phyloP scores from a whole-genome alignment of 2,113 vertebrate genomes.

The Cyprinodon variegatus region DNA sequence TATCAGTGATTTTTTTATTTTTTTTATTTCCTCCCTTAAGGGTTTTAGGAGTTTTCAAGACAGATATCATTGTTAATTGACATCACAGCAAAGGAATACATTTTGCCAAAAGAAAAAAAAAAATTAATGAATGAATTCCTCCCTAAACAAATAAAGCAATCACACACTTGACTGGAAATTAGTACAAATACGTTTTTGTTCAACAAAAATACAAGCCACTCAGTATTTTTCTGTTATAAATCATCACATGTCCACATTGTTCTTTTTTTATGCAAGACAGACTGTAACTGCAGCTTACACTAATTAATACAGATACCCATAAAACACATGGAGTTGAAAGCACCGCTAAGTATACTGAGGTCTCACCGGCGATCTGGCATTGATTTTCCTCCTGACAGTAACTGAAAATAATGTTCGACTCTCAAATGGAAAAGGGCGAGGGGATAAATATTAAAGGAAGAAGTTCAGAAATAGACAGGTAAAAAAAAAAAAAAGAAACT shows the following conservation, averaged over 20 bases:
- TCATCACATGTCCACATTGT: slow-evolving; percentile 43
- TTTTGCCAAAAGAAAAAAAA: slow-evolving; percentile 31
- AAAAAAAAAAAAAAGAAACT: slow-evolving; percentile 34
- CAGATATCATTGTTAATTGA: slow-evolving; percentile 28
- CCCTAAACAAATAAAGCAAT: slow-evolving; percentile 58
- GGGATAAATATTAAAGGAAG: slow-evolving; percentile 34
- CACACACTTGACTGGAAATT: slow-evolving; percentile 59
- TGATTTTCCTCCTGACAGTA: slow-evolving; percentile 58
- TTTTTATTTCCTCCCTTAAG: background rate
- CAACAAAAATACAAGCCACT: slow-evolving; percentile 52
- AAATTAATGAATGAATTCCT: slow-evolving; percentile 39
- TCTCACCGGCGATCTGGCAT: slow-evolving; percentile 33
- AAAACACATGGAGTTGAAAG: slow-evolving; percentile 23
- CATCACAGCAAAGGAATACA: slow-evolving; percentile 11
- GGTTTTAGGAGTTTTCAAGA: slow-evolving; percentile 24
- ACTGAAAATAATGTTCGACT: slow-evolving; percentile 60
- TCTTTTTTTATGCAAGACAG: slow-evolving; percentile 31
- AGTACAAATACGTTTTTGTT: slow-evolving; percentile 64
- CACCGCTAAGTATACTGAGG: slow-evolving; percentile 7
- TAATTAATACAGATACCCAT: slow-evolving; percentile 44
- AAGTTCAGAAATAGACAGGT: slow-evolving; percentile 12
- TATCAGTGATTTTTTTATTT: slow-evolving; percentile 4
- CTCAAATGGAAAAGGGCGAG: slow-evolving; percentile 13
- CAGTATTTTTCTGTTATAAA: slow-evolving; percentile 61
- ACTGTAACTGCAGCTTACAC: slow-evolving; percentile 13